Conservation (phyloP, 2,113 vertebrate genomes). For the Noctilio leporinus region DNA sequence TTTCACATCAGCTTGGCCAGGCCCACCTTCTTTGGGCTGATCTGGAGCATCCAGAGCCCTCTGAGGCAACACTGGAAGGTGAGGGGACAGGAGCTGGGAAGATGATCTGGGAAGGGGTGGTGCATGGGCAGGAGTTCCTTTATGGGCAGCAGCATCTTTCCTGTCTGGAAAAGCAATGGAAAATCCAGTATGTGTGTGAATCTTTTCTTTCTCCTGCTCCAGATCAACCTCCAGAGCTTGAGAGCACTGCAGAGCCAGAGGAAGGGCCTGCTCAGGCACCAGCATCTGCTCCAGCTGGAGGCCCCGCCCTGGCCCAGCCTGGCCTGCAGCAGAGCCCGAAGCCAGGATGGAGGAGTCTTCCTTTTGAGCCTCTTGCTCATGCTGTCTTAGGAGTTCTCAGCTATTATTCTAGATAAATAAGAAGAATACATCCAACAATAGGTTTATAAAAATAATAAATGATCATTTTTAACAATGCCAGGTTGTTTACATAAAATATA, state of each 20-base stretch:
- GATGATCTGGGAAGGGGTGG: background rate
- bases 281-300: background rate
- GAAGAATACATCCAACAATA: background rate
- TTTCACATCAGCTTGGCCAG: conserved; percentile 67
- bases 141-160: background rate
- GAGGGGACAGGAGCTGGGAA: background rate
- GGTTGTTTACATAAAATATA: background rate
- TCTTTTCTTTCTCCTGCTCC: background rate
- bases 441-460: background rate
- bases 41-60: conserved; percentile 86
- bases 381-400: background rate
- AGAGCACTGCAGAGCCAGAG: background rate
- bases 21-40: too few species aligned
- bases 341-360: background rate
- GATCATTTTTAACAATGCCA: background rate
- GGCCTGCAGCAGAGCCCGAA: background rate
- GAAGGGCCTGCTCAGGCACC: background rate
- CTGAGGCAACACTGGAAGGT: conserved; percentile 72
- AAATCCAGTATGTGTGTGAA: background rate
- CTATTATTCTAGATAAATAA: background rate
- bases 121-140: background rate
- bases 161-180: background rate
- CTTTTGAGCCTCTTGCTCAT: background rate
- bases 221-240: background rate
- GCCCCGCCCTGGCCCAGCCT: background rate